These are phyloP conservation scores for Papilio dardanus DNA, from an alignment of 1,140 invertebrate genomes.

Conservation along the genomic window DNA sequence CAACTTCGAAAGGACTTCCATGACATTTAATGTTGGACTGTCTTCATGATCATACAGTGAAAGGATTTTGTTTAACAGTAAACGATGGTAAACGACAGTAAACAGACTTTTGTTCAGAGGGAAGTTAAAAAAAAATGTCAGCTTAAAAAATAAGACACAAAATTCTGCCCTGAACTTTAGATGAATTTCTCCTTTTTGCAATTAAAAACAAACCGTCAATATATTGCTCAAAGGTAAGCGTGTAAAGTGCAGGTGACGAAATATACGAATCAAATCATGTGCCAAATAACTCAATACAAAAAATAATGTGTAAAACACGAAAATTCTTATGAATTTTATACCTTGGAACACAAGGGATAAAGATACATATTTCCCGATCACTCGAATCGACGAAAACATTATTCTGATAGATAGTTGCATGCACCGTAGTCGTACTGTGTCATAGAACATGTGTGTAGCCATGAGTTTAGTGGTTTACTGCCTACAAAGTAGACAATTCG, in stretches of 20 bases:
- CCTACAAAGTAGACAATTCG: conserved; percentile 45
- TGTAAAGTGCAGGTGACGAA: conserved; percentile 63
- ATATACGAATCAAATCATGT: conserved; percentile 49
- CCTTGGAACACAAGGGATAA: conserved; percentile 39
- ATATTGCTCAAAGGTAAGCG: conserved; percentile 57
- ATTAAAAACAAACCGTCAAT: conserved; percentile 4
- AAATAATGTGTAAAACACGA: conserved; percentile 43
- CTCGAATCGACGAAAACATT: conserved; percentile 36
- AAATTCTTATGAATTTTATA: conserved; percentile 66
- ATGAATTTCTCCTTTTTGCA: neutral
- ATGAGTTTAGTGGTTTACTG: conserved; percentile 58
- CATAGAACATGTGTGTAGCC: conserved; percentile 72
- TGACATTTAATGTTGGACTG: neutral
- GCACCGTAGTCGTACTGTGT: conserved; percentile 70
- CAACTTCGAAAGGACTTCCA: neutral
- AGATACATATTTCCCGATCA: conserved; percentile 38
- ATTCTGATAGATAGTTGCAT: conserved; percentile 66
- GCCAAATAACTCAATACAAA: conserved; percentile 54
- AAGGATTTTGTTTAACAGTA: neutral
- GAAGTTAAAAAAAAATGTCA: neutral
- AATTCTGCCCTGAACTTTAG: neutral
- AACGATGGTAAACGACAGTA: neutral
- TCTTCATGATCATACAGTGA: neutral
- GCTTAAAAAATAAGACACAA: neutral
- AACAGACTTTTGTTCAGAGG: neutral